Evolutionary conservation across 2,797 vertebrate species (phyloP), one percentile per base, ranked within the genome.

Genomic region (Darevskia nairensis): DNA sequence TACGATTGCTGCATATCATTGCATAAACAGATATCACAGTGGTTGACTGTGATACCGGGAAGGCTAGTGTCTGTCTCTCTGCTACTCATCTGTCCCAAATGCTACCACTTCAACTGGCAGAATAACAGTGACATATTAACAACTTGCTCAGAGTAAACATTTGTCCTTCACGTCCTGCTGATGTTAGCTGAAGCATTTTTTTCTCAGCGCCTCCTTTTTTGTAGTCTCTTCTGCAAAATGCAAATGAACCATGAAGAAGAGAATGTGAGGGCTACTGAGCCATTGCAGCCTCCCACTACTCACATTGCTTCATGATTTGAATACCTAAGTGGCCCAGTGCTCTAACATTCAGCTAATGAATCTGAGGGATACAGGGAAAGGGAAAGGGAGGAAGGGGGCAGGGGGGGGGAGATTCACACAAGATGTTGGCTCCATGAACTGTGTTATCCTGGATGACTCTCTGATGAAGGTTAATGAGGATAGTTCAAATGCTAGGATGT

Each of bases 401-500:
- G 68, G 3, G 61, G 0, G 68, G 3, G 61, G 0, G 1, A 90
- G 91, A 86, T 88, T 83, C 85, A 75, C 80, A 88, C 85, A 92
- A 92, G 93, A 94, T 95, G 94, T 93, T 94, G 91, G 84, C 82
- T 95, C 89, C 88, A 75, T 92, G 78, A 90, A 50, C 82, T 91
- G 93, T 86, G 85, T 95, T 95, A 94, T 93, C 94, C 81, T 89
- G 85, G 85, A 92, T 94, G 92, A 90, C 91, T 94, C 86, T 90
- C 86, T 93, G 93, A 94, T 93, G 94, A 94, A 95, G 94, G 95
- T 96, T 96, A 95, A 96, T 91, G 93, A 96, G 94, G 91, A 95
- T 86, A 94, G 94, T 95, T 94, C 95, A 96, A 94, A 94, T 91
- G 92, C 86, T 93, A 95, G 90, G 92, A 90, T 80, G 85, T 94